Percentiles rank a stretch among this genome's conserved stretches.
Conservation (phyloP, 2,113 vertebrate genomes). For the Cichladusa arquata region DNA sequence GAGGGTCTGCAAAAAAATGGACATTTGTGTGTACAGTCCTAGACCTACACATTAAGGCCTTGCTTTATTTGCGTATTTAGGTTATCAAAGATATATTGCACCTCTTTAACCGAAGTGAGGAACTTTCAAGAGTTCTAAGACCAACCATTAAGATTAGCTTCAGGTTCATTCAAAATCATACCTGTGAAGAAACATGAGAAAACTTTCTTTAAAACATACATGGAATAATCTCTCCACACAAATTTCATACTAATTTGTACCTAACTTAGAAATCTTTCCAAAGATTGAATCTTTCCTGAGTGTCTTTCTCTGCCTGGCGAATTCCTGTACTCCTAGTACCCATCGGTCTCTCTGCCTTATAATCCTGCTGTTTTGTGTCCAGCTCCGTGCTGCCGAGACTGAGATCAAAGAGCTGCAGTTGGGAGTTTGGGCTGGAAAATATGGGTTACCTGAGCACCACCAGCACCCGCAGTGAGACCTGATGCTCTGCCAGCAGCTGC, state of each 20-base stretch:
- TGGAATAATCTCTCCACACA: background rate
- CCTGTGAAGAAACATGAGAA: background rate
- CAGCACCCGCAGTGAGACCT: constrained; percentile 80
- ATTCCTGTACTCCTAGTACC: background rate
- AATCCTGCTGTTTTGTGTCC: background rate
- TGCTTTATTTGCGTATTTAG: background rate
- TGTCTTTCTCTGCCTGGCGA: background rate
- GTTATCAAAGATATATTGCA: background rate
- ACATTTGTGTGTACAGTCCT: background rate
- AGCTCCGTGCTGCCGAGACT: constrained; percentile 83
- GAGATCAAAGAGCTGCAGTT: constrained; percentile 87
- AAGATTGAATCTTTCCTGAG: background rate
- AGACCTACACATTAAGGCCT: background rate
- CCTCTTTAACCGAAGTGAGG: background rate
- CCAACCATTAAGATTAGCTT: background rate
- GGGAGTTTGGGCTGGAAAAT: constrained; percentile 86
- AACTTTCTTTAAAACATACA: background rate
- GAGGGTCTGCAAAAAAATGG: background rate
- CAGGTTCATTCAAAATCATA: background rate
- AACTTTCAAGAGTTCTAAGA: background rate
- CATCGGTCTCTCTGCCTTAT: rapidly evolving
- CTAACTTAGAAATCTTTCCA: background rate
- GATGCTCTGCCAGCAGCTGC: constrained; percentile 80
- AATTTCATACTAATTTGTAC: background rate
- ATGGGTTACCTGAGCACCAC: constrained; percentile 83